Evolutionary conservation across 2,113 vertebrate genomes (phyloP), one percentile per base, ranked within the genome.

Genomic region (Hippotragus niger): DNA sequence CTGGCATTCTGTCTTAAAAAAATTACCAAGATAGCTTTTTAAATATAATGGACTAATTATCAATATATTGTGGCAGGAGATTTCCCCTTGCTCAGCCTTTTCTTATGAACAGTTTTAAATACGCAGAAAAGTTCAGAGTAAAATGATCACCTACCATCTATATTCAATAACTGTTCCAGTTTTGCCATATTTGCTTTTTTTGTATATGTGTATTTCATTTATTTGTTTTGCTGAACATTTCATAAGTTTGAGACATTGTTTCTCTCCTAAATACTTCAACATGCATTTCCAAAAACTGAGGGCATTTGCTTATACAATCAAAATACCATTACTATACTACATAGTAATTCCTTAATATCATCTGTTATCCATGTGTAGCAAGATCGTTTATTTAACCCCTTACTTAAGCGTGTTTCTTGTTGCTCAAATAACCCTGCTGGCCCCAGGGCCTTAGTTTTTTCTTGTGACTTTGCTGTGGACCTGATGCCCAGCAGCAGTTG

Each of bases 211-310:
- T 82, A 71, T 85, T 84, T 92, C 55, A 81, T 90, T 83, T 90
- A 11, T 53, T 86, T 71, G 88, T 92, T 97, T 92, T 85, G 43
- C n/a, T 78, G 31, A 95, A 92, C 43, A 89, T 3, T 81, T 91
- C n/a, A 13, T 45, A 92, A 53, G 47, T 88, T 92, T 81, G 50
- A 92, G 36, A 47, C 52, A 81, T 67, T 74, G 6, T 88, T 91
- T 93, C 33, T 89, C 57, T 88, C 33, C n/a, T 91, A 85, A 88
- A 60, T 88, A 64, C 60, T 71, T 95, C 16, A 47, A 47, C 40
- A 36, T 81, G 25, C 91, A 64, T 93, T 82, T 82, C 47, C 29
- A 96, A 93, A 88, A 93, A 57, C 45, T 88, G 57, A 93, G 47
- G 29, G 36, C 15, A 83, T 90, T 97, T 91, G 80, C 45, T 95